Evolutionary conservation across 2,797 vertebrate species (phyloP).

Genomic region (Macropodus opercularis): DNA sequence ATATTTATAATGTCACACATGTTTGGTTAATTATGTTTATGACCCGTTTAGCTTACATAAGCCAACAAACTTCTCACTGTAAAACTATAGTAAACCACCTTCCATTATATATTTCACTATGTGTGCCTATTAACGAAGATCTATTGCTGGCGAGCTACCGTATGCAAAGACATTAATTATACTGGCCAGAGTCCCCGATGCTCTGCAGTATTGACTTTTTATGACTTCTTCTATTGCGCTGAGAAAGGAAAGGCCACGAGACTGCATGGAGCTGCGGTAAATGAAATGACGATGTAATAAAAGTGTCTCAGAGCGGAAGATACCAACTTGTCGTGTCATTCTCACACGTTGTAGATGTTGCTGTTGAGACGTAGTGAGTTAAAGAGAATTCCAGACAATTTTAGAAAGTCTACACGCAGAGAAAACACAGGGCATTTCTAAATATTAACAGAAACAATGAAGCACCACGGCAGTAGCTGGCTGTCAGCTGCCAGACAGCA

Average conservation of each 20-base stretch:
- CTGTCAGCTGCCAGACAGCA: no score
- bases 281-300: constrained; percentile 40
- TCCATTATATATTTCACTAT: constrained; percentile 54
- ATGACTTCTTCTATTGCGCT: constrained; percentile 27
- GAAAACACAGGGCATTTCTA: constrained; percentile 4
- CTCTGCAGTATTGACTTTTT: constrained; percentile 47
- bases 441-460: not conserved
- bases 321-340: constrained; percentile 9
- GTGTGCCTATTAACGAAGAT: constrained; percentile 48
- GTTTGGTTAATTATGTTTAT: constrained; percentile 19
- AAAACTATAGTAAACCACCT: constrained; percentile 26
- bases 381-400: constrained; percentile 9
- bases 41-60: constrained; percentile 45
- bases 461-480: not conserved
- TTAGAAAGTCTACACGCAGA: constrained; percentile 29
- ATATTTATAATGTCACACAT: not conserved
- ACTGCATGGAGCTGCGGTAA: constrained; percentile 31
- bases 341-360: constrained; percentile 6
- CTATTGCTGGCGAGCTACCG: constrained; percentile 50
- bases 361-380: constrained; percentile 23
- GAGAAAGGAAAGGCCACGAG: constrained; percentile 27
- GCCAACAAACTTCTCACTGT: constrained; percentile 22
- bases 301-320: constrained; percentile 20
- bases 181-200: constrained; percentile 33
- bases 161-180: constrained; percentile 61